Evolutionary conservation across 2,888 invertebrate genomes (phyloP), one percentile per base, ranked within the genome.

Genomic region (Willowsia nigromaculata): DNA sequence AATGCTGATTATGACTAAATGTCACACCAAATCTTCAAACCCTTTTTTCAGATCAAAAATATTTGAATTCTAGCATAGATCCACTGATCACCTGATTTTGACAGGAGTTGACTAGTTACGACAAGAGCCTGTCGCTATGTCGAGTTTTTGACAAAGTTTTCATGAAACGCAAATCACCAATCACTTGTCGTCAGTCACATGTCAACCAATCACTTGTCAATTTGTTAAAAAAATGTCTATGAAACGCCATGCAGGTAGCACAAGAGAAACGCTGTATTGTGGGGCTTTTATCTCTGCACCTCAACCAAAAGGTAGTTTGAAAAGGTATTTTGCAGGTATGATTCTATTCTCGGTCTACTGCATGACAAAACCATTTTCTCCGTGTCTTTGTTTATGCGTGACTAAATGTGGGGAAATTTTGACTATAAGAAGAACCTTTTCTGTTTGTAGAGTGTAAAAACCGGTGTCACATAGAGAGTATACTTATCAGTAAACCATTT

Each of bases 381-480:
- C 25, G 18, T 43, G 71, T 43, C 30, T 71, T 71, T 84, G 53
- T 84, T 84, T 84, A 84, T 71, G 71, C 84, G 71, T 84, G 84
- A 84, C 84, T 84, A 65, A 81, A 81, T 30, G 37, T 65, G 6
- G 3, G 30, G 13, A 22, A 62, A 53, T 22, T 78, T 56, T 78
- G 15, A 43, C 71, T 25, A 13, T 43, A 43, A 13, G 25, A 43
- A 43, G 43, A 22, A 71, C 71, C 5, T 22, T 62, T 62, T 71
- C 13, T 43, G 56, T 22, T 56, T 78, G 13, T 22, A 25, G 22
- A 78, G 37, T 33, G 56, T 37, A 78, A 78, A 78, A 56, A 78
- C 37, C 56, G 43, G 71, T 71, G 43, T 71, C 71, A 25, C 43
- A 25, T n/a, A 13, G 43, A 11, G 13, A 25, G 40, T 40, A 71